phyloP scores from a whole-genome alignment of 2,113 vertebrate species.

The Apistogramma diplotaenia region DNA sequence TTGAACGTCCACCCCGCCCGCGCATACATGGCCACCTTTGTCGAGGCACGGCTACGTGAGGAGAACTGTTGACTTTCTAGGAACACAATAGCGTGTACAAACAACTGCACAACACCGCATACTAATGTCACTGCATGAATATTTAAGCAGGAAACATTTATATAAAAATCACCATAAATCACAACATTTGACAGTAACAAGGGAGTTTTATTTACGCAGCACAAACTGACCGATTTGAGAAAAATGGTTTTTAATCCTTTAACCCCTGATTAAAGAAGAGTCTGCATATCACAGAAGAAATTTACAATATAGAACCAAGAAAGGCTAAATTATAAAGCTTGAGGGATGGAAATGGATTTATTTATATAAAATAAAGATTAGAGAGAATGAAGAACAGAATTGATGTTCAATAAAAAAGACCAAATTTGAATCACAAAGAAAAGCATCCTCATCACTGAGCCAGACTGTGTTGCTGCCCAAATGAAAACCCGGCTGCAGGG shows the following conservation, averaged over 20 bases:
- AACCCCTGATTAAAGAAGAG: not conserved
- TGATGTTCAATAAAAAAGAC: not conserved
- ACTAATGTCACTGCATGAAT: conserved; percentile 57
- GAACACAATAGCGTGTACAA: conserved; percentile 29
- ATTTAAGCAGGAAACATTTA: not conserved
- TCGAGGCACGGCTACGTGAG: not conserved
- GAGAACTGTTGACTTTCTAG: conserved; percentile 48
- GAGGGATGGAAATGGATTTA: not conserved
- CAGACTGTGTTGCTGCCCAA: not conserved
- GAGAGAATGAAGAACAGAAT: not conserved
- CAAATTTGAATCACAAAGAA: not conserved
- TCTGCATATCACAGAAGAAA: not conserved
- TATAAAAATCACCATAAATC: not conserved
- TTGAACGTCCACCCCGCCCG: conserved; percentile 17
- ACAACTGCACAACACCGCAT: conserved; percentile 37
- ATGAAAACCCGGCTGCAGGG: not conserved
- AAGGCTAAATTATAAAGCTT: not conserved
- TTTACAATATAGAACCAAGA: not conserved
- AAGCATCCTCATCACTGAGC: not conserved
- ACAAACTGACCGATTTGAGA: not conserved
- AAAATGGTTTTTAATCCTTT: too few relatives aligned
- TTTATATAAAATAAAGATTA: not conserved
- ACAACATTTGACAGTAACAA: not conserved
- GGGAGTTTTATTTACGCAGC: not conserved
- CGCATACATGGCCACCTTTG: conserved; percentile 33